Evolutionary conservation across 2,888 invertebrate species (phyloP), one percentile per base, ranked within the genome.

Genomic region (Eristalis tenax): DNA sequence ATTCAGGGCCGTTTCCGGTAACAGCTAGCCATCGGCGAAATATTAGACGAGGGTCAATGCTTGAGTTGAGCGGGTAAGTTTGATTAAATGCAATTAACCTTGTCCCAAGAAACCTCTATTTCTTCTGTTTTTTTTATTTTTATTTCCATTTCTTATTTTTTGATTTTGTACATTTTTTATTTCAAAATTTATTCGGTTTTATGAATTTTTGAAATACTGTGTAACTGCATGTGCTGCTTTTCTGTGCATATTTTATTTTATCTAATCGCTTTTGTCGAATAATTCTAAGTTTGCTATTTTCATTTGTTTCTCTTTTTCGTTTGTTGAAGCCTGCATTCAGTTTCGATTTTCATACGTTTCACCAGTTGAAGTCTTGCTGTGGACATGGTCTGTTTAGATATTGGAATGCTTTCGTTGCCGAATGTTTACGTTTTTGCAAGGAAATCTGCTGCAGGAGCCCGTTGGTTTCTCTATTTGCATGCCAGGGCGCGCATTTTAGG

Each of bases 21-120:
- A 95, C 96, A 0, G 95, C 95, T 65, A 95, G 94, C 89, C 95
- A 96, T 91, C 94, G 96, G 65, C 94, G 96, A 23, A 95, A 96
- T 91, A 95, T 95, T 88, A 94, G 97, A 90, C 94, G 97, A 89
- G 96, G 97, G 89, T 97, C 97, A 70, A 96, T 97, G 96, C 94
- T 97, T 92, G 97, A 97, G 92, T 94, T 97, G 71, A 96, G 95
- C 91, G 96, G 96, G 96, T 96, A 94, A 93, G 95, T 94, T 79
- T 77, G 26, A 68, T 79, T 82, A 69, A 32, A 50, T 80, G 40
- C 23, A 59, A 70, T 56, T 71, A 59, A 82, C 35, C n/a, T 26
- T 76, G 13, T 43, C 77, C 76, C 68, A 61, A 43, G 18, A 50
- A 50, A 50, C 50, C 75, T 59, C 15, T 80, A 71, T 66, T 73